A percentile compares a stretch with the other conserved stretches of the same genome.
phyloP scores from a whole-genome alignment of 2,113 vertebrate genomes.

The Plestiodon gilberti region DNA sequence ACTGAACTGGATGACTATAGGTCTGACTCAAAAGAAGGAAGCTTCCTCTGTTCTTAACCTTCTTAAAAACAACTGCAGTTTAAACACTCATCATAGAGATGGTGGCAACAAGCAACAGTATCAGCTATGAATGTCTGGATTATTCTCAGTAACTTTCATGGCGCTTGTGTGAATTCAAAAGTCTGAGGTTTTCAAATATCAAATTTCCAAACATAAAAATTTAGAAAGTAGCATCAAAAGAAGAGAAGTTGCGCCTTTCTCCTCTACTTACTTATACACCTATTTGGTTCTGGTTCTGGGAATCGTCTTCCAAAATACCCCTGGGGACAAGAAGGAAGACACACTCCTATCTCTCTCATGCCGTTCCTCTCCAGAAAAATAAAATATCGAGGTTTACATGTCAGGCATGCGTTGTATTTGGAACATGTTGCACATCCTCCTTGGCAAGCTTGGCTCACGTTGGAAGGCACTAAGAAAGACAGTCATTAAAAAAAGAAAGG shows the following conservation, averaged over 20 bases:
- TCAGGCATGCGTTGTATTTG: conserved; percentile 96
- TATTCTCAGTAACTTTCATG: conserved; percentile 9
- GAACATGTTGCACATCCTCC: conserved; percentile 97
- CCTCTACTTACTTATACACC: conserved; percentile 93
- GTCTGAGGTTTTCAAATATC: background rate
- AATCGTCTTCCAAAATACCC: conserved; percentile 96
- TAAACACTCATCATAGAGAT: background rate
- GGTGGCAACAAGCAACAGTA: background rate
- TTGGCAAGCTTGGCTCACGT: conserved; percentile 91
- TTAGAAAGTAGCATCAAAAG: background rate
- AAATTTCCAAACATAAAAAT: background rate
- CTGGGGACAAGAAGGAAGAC: conserved; percentile 93
- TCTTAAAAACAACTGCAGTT: background rate
- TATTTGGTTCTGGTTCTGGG: conserved; percentile 96
- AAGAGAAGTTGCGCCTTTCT: conserved; percentile 16
- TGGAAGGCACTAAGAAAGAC: conserved; percentile 85
- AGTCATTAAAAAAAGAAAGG: conserved; percentile 40
- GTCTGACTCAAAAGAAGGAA: too few relatives aligned
- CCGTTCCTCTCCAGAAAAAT: conserved; percentile 96
- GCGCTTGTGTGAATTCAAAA: background rate
- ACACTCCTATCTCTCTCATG: conserved; percentile 97
- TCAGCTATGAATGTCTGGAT: background rate
- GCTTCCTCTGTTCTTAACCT: too few relatives aligned
- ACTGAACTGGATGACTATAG: too few relatives aligned
- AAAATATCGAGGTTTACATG: conserved; percentile 96